Conservation (phyloP, 1,140 invertebrate species). For the Drosophila sp. region DNA sequence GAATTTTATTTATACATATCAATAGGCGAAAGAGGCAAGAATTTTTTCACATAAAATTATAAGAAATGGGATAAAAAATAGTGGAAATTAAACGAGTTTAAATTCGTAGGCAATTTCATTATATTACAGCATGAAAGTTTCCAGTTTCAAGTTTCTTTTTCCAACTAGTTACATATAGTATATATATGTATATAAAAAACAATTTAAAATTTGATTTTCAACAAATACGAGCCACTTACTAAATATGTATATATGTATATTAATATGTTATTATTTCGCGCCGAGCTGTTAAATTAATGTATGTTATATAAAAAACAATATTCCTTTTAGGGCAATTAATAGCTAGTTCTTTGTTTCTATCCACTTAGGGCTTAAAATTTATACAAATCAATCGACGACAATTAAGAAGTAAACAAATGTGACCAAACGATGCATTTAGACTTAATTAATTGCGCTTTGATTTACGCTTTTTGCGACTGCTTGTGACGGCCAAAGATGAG, state of each 20-base stretch:
- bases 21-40: slow-evolving; percentile 44
- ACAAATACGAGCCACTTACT: slow-evolving; percentile 67
- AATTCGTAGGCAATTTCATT: slow-evolving; percentile 75
- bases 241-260: slow-evolving; percentile 48
- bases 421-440: slow-evolving; percentile 20
- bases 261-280: slow-evolving; percentile 20
- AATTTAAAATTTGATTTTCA: slow-evolving; percentile 75
- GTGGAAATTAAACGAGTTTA: slow-evolving; percentile 70
- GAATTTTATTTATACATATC: slow-evolving; percentile 62
- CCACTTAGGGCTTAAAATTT: slow-evolving; percentile 55
- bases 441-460: slow-evolving; percentile 67
- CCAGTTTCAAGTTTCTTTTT: slow-evolving; percentile 33
- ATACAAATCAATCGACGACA: slow-evolving; percentile 63
- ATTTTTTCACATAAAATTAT: slow-evolving; percentile 20
- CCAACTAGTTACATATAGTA: slow-evolving; percentile 27
- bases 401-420: slow-evolving; percentile 28
- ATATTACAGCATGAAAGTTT: slow-evolving; percentile 73
- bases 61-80: slow-evolving; percentile 3
- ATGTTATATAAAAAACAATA: slow-evolving; percentile 72
- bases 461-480: slow-evolving; percentile 77
- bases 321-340: slow-evolving; percentile 69
- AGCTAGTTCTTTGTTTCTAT: slow-evolving; percentile 56
- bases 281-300: slow-evolving; percentile 57
- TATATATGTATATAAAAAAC: slow-evolving; percentile 64
- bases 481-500: slow-evolving; percentile 36